Evolutionary conservation across 1,140 invertebrate species (phyloP), one percentile per base, ranked within the genome.

Genomic region (Eriocheir sinensis): DNA sequence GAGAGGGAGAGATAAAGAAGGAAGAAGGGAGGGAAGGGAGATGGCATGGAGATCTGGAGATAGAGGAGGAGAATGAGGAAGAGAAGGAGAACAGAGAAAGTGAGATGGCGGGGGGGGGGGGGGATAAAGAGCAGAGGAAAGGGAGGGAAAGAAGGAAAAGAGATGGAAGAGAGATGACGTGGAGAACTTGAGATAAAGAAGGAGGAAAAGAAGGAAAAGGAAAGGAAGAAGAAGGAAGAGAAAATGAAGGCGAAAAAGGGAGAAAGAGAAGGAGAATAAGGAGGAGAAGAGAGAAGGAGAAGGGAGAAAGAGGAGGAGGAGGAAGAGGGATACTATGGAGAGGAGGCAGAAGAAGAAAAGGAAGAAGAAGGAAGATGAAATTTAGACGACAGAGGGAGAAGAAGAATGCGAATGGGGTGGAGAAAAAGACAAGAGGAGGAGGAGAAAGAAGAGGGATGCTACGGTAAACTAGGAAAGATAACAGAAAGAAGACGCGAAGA

Each of bases 291-390:
- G 8, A 72, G 36, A n/a, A 79, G 38, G 53, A 3, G 27, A 0
- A 21, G 38, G 27, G 40, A n/a, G 38, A 48, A n/a, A 15, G 1
- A 44, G 8, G 27, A n/a, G 53, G n/a, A 53, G 30, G 53, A 4
- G 6, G 12, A 41, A 44, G 40, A 44, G 88, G 6, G 17, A 2
- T n/a, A n/a, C n/a, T n/a, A n/a, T n/a, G n/a, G n/a, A n/a, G n/a
- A n/a, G 40, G n/a, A 2, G 38, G n/a, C n/a, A n/a, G 91, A 36
- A 34, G 53, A 92, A 83, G 36, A 81, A 92, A 4, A 80, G 91
- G 40, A 3, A n/a, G 72, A 9, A 79, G 90, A 32, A 88, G 85
- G 85, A 36, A 0, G 32, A 9, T 32, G 85, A 36, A 38, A 27
- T 12, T 8, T 32, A 32, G 3, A 21, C 32, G 0, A 21, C n/a